Percentiles rank a stretch among this genome's conserved stretches.
Conservation (phyloP, 2,888 invertebrate species). For the Melieria picta region DNA sequence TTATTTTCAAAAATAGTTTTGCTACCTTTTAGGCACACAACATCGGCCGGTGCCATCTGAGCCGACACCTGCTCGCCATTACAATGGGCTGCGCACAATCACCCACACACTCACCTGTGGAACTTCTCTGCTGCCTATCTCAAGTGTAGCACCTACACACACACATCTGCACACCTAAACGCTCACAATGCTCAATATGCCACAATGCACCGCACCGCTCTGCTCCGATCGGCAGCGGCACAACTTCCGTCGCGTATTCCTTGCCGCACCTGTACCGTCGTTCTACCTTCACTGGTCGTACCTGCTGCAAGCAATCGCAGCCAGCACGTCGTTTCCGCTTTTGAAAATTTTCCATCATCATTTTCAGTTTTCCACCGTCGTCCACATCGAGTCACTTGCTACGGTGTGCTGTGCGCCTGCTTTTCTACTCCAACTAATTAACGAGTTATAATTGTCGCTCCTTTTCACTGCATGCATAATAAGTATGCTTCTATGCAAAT, state of each 20-base stretch:
- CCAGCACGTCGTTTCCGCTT: conserved; percentile 22
- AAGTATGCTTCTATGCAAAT: neutral
- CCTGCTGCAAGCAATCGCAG: neutral
- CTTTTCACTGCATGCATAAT: conserved; percentile 9
- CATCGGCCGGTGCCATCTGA: too few relatives aligned
- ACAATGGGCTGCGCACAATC: too few relatives aligned
- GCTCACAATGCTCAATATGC: neutral
- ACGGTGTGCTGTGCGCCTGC: conserved; percentile 55
- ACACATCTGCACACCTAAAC: neutral
- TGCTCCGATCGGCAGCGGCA: neutral
- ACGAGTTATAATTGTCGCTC: conserved; percentile 57
- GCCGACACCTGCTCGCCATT: too few relatives aligned
- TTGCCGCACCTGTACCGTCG: neutral
- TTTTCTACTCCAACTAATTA: conserved; percentile 64
- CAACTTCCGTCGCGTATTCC: neutral
- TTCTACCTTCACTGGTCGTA: neutral
- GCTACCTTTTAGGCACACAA: too few relatives aligned
- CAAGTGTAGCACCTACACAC: neutral
- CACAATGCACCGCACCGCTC: neutral
- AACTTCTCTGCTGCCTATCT: too few relatives aligned
- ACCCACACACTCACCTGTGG: too few relatives aligned
- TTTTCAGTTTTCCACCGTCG: conserved; percentile 15
- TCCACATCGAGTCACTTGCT: conserved; percentile 34
- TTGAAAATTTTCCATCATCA: conserved; percentile 21
- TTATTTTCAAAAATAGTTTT: too few relatives aligned